Base-by-base conservation (phyloP, 2,888 invertebrate genomes). In the Zhuqinia jingwanae region DNA sequence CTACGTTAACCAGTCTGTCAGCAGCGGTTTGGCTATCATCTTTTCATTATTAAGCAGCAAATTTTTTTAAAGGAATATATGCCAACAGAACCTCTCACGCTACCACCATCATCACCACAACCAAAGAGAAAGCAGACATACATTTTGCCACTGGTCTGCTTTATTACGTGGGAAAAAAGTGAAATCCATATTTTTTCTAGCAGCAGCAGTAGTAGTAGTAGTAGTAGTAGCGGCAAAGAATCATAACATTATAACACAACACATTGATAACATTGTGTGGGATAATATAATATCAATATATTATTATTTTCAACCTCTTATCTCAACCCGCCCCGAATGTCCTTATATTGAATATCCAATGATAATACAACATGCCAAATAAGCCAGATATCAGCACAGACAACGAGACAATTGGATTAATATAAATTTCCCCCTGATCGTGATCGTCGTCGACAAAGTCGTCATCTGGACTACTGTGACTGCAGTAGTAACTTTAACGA, bases 381-480 rank as follows among this genome's bases (percentile, higher is more conserved):
- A 36, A 36, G 36, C 36, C 36, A 36, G 36, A 25, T 47, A 25
- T 70, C 25, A 70, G 36, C 3, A n/a, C n/a, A 70, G 47, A 8
- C 22, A 70, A 6, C 15, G 13, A 15, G 20, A 25, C 70, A 70
- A 70, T 70, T 50, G 70, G 70, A 70, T 70, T 70, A 70, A 25
- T 70, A 50, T n/a, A 50, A 25, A 45, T 47, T 50, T 70, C 70
- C 45, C 15, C 25, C 20, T 70, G 45, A 50, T 47, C 15, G 70
- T 10, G 20, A 13, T 15, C 36, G 20, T 56, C 27, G n/a, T 60
- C 36, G 8, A 36, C 3, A 36, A 36, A 27, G 2, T 15, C 42
- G 65, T 70, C 70, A 70, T 70, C 47, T 70, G 70, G 70, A 15
- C 22, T 50, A 8, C n/a, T 68, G 60, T 68, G 20, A 68, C 25